Percentiles rank a stretch among this genome's conserved stretches.
Evolutionary conservation across 2,888 invertebrate genomes (phyloP).

Genomic region (Teinopalpus imperialis): DNA sequence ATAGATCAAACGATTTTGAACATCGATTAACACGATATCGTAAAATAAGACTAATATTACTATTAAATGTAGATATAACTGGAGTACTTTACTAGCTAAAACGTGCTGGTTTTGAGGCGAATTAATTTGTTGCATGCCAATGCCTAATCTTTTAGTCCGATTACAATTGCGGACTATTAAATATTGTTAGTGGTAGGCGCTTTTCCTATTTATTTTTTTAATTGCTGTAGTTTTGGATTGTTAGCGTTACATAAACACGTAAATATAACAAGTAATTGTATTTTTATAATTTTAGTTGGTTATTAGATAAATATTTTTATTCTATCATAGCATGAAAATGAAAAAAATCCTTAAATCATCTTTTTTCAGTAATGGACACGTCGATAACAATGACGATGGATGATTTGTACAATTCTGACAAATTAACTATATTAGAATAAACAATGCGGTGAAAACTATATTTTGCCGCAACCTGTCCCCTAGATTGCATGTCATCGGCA

Average conservation of each 20-base stretch:
- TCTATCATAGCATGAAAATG: too few species aligned
- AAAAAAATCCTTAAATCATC: too few species aligned
- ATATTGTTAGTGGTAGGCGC: slow-evolving; percentile 30
- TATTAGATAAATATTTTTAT: too few species aligned
- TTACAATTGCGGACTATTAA: slow-evolving; percentile 23
- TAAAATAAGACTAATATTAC: slow-evolving; percentile 9
- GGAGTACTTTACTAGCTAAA: slow-evolving; percentile 28
- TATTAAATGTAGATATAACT: slow-evolving; percentile 18
- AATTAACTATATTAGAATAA: background rate
- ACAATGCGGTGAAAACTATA: background rate
- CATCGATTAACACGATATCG: slow-evolving; percentile 16
- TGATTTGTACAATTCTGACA: background rate
- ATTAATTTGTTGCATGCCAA: slow-evolving; percentile 43
- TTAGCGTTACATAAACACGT: too few species aligned
- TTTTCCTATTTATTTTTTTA: slow-evolving; percentile 18
- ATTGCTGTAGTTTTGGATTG: slow-evolving; percentile 1
- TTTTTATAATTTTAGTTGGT: too few species aligned
- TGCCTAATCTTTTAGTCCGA: slow-evolving; percentile 37
- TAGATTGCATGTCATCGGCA: background rate
- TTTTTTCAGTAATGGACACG: too few species aligned
- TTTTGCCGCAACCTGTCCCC: background rate
- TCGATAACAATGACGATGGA: background rate
- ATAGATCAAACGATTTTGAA: background rate
- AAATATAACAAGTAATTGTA: too few species aligned
- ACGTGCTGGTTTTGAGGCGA: slow-evolving; percentile 30